Evolutionary conservation across 1,140 invertebrate genomes (phyloP).

Genomic region (Drosophila orosa): DNA sequence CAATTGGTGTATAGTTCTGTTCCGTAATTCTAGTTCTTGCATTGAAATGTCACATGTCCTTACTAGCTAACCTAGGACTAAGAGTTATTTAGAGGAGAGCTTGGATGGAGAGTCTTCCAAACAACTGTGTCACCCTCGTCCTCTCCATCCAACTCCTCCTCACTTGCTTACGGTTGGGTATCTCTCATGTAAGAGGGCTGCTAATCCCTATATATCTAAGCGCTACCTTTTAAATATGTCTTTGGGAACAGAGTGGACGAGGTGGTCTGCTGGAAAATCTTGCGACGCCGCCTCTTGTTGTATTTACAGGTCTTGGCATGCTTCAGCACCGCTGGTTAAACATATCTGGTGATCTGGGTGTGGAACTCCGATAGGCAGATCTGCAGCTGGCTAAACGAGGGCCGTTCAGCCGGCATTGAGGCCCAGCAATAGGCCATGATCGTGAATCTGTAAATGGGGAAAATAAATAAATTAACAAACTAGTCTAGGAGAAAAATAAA

Average conservation of each 20-base stretch:
- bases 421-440: constrained; percentile 98
- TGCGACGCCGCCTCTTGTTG: constrained; percentile 74
- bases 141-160: background rate
- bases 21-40: constrained; percentile 54
- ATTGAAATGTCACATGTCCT: constrained; percentile 78
- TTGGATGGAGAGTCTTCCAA: background rate
- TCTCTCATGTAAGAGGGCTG: constrained; percentile 9
- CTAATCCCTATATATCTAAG: constrained; percentile 28
- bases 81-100: constrained; percentile 8
- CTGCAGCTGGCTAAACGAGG: constrained; percentile 93
- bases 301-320: constrained; percentile 82
- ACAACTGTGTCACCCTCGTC: background rate
- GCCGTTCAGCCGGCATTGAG: constrained; percentile 93
- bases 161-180: constrained; percentile 1
- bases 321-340: constrained; percentile 85
- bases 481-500: background rate
- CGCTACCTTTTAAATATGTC: constrained; percentile 76
- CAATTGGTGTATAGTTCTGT: constrained; percentile 18
- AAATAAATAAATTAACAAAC: constrained; percentile 2
- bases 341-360: constrained; percentile 91
- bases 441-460: constrained; percentile 89
- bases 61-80: constrained; percentile 46
- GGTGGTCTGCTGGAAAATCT: constrained; percentile 71
- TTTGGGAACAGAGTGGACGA: constrained; percentile 74
- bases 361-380: constrained; percentile 94